Evolutionary conservation across 37 sponge, comb jelly and placozoan genomes (phyloP).

Genomic region (Spongilla lacustris): DNA sequence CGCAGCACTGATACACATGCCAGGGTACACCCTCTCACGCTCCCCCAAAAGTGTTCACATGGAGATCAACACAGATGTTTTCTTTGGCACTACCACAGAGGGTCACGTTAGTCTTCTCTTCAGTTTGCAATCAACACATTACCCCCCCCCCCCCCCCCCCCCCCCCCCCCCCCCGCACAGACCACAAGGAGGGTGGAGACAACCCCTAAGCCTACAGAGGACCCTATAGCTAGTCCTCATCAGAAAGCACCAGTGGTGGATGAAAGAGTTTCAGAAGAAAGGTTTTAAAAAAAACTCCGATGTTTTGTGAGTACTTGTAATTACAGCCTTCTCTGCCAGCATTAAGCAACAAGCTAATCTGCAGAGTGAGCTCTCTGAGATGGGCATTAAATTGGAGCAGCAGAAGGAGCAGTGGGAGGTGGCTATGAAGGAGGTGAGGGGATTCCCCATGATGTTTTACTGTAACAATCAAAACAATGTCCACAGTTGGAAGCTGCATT

Average conservation of each 20-base stretch:
- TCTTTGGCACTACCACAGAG: slow-evolving; percentile 31
- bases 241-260: not conserved
- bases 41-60: slow-evolving; percentile 18
- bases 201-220: not conserved
- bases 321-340: not conserved
- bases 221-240: not conserved
- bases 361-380: slow-evolving; percentile 14
- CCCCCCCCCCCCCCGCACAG: not conserved
- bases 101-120: not conserved
- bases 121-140: no score
- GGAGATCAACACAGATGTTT: slow-evolving; percentile 35
- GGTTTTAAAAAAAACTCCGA: not conserved
- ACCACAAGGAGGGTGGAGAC: not conserved
- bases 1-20: not conserved
- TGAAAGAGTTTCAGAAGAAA: not conserved
- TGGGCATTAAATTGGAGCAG: not conserved
- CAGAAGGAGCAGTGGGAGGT: slow-evolving; percentile 5
- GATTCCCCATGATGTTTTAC: not conserved
- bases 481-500: not conserved
- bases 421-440: slow-evolving; percentile 7
- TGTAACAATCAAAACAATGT: no score
- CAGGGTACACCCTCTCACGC: slow-evolving; percentile 28
- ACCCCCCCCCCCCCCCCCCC: no score
- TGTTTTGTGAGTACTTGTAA: not conserved
- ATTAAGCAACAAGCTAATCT: not conserved